Evolutionary conservation across 2,888 invertebrate species (phyloP), one percentile per base, ranked within the genome.

Genomic region (Eulithis testata): DNA sequence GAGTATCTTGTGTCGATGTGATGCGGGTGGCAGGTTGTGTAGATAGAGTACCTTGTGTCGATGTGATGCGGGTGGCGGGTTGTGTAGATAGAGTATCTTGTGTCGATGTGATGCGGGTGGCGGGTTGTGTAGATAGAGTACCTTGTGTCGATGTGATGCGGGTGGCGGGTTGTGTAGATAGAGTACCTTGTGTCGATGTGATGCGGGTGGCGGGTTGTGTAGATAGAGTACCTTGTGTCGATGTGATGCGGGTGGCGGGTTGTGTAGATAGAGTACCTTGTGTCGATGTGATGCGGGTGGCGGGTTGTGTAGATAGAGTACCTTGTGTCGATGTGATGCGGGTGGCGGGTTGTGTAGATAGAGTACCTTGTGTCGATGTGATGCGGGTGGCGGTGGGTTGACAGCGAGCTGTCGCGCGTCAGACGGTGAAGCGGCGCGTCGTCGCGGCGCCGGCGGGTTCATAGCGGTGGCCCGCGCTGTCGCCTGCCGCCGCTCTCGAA

Each of bases 361-460:
- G 40, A 7, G 40, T 71, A 94, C 94, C 93, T 87, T 94, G 84
- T 84, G 94, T 69, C 83, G 85, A 83, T 76, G 94, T 78, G 83
- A 88, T 78, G 85, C 81, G 54, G 91, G 95, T 60, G 95, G 91
- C 66, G 94, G 94, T 72, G 80, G 95, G 94, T 92, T 95, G 80
- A 93, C 94, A 44, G 95, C 92, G 61, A 94, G 93, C 67, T 90
- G 94, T 0, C 93, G 76, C 62, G 92, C 86, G 78, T 91, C 89
- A 64, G 87, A 84, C 66, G 93, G 91, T 53, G 93, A 90, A 70
- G 91, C 85, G 54, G 90, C 90, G 63, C 91, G 91, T 49, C 94
- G 89, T 44, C 94, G 93, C 66, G 96, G 96, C 70, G 96, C 96
- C 12, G 96, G 96, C 68, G 96, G 96, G 88, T 96, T 96, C 96